Percentiles rank a stretch among this genome's conserved stretches.
These are phyloP conservation scores for Lepidochitona cinerea DNA, from an alignment of 2,888 invertebrate species.

Conservation along the genomic window DNA sequence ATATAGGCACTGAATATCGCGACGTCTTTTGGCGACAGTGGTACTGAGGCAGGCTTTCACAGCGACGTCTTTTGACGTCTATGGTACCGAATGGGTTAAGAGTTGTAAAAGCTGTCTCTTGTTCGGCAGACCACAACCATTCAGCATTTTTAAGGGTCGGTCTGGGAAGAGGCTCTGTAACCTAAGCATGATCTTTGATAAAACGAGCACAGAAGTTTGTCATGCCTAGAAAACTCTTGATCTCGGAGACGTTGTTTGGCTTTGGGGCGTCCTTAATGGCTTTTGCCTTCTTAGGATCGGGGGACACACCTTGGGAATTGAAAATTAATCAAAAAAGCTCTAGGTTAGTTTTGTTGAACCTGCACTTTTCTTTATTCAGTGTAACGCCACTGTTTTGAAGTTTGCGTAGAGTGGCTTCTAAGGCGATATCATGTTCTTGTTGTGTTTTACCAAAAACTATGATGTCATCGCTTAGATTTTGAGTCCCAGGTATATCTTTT, in stretches of 20 bases:
- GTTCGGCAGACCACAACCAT: conserved; percentile 32
- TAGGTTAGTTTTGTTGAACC: neutral
- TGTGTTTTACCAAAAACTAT: conserved; percentile 31
- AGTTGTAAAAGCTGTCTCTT: conserved; percentile 30
- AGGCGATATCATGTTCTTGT: conserved; percentile 28
- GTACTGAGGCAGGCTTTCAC: too few species aligned
- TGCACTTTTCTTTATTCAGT: neutral
- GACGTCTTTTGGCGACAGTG: too few species aligned
- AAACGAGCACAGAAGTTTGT: conserved; percentile 39
- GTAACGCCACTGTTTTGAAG: conserved; percentile 16
- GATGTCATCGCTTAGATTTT: conserved; percentile 43
- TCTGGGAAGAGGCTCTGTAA: conserved; percentile 35
- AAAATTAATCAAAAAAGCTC: neutral
- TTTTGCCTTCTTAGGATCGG: conserved; percentile 34
- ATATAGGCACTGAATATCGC: too few species aligned
- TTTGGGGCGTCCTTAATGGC: conserved; percentile 29
- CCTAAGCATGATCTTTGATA: conserved; percentile 35
- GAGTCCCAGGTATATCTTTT: conserved; percentile 19
- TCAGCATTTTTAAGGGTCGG: conserved; percentile 31
- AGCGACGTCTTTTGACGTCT: too few species aligned
- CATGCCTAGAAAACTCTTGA: conserved; percentile 40
- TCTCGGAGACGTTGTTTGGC: conserved; percentile 37
- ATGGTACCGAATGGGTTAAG: too few species aligned
- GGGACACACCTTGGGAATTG: conserved; percentile 13
- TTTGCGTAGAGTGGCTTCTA: conserved; percentile 19